These are phyloP conservation scores for Melanotaenia maccullochi DNA, from an alignment of 2,797 vertebrate species.

Conservation along the genomic window DNA sequence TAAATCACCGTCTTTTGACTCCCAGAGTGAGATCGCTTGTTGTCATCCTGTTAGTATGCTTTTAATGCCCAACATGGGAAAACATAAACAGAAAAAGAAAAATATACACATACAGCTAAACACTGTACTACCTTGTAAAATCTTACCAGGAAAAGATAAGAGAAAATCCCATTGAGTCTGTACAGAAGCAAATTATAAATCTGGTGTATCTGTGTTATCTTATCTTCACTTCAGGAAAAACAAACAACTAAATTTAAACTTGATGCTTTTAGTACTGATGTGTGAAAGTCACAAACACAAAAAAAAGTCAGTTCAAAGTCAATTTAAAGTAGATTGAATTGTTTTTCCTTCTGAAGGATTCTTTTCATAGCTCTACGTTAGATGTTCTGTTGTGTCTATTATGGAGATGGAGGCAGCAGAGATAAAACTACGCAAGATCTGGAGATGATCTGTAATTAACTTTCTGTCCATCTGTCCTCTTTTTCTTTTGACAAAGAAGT, in stretches of 20 bases:
- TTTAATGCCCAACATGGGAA: neutral
- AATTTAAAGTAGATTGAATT: neutral
- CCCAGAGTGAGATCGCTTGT: neutral
- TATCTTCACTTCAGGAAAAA: constrained; percentile 28
- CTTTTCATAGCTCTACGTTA: neutral
- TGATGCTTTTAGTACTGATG: neutral
- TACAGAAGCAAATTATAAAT: constrained; percentile 14
- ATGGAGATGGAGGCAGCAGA: neutral
- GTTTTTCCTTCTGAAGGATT: neutral
- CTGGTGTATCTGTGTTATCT: neutral
- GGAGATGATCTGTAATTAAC: neutral
- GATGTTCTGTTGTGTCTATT: neutral
- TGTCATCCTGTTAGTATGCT: neutral
- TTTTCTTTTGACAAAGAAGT: neutral
- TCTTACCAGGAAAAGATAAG: constrained; percentile 30
- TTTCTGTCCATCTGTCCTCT: neutral
- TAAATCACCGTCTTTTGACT: constrained; percentile 7
- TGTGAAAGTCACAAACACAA: constrained; percentile 15
- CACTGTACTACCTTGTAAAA: neutral
- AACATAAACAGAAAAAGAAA: neutral
- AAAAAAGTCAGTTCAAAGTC: neutral
- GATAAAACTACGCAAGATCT: neutral
- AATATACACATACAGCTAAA: neutral
- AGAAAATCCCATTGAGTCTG: neutral
- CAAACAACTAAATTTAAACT: constrained; percentile 11